Evolutionary conservation across 2,797 vertebrate species (phyloP).

Genomic region (Lutra lutra): DNA sequence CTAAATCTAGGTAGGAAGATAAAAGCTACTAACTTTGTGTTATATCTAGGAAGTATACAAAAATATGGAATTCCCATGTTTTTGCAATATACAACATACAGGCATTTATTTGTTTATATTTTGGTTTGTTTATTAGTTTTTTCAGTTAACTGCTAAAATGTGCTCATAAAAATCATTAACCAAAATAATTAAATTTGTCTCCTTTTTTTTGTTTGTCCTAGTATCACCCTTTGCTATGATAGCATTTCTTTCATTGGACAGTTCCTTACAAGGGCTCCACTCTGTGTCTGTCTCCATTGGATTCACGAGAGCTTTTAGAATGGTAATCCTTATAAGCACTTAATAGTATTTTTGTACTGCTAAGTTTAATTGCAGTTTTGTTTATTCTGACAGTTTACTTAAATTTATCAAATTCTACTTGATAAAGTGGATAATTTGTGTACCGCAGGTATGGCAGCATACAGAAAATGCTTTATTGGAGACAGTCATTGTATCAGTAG

Average conservation of each 20-base stretch:
- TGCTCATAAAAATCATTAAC: conserved; percentile 16
- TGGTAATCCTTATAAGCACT: conserved; percentile 87
- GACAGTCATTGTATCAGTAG: conserved; percentile 90
- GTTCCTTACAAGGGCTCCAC: conserved; percentile 90
- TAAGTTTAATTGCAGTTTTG: conserved; percentile 48
- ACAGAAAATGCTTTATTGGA: conserved; percentile 95
- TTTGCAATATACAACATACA: conserved; percentile 21
- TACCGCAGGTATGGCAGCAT: conserved; percentile 94
- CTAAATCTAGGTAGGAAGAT: conserved; percentile 93
- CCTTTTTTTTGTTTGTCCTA: conserved; percentile 81
- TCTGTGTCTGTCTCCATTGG: conserved; percentile 93
- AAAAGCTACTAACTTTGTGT: conserved; percentile 60
- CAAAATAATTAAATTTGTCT: conserved; percentile 36
- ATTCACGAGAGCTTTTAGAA: conserved; percentile 96
- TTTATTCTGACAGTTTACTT: neutral
- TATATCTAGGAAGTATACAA: neutral
- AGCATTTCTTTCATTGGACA: conserved; percentile 95
- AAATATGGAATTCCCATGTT: conserved; percentile 20
- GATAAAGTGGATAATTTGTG: conserved; percentile 38
- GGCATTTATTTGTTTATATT: conserved; percentile 42
- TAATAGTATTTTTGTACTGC: conserved; percentile 61
- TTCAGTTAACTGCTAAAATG: conserved; percentile 32
- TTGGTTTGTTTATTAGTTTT: conserved; percentile 61
- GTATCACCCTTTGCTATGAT: conserved; percentile 97
- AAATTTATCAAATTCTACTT: neutral